phyloP scores from a whole-genome alignment of 2,888 invertebrate species.

The Dioctria rufipes region DNA sequence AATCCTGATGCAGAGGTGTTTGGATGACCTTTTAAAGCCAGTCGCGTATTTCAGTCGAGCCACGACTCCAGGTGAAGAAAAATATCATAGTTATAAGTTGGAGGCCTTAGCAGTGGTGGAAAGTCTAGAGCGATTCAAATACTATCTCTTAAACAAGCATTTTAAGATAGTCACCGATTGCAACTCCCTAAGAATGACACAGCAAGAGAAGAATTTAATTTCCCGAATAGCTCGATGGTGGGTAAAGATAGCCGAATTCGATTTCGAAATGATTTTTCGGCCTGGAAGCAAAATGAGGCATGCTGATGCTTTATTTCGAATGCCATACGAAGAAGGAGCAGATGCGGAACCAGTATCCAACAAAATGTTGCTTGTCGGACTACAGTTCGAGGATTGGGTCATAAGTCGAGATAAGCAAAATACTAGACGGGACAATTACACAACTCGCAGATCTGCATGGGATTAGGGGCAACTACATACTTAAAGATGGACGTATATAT shows the following conservation, averaged over 20 bases:
- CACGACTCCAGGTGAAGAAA: constrained; percentile 64
- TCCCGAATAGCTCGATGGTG: constrained; percentile 64
- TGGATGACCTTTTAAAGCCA: constrained; percentile 58
- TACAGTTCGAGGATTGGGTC: constrained; percentile 18
- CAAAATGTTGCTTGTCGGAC: background rate
- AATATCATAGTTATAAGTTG: constrained; percentile 67
- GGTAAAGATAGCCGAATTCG: constrained; percentile 60
- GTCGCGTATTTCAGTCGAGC: constrained; percentile 65
- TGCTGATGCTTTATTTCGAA: constrained; percentile 64
- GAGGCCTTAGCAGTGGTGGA: constrained; percentile 66
- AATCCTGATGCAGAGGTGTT: background rate
- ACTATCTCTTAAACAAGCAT: constrained; percentile 64
- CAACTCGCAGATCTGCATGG: background rate
- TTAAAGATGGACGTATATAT: too few relatives aligned
- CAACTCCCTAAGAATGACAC: constrained; percentile 58
- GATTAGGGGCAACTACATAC: background rate
- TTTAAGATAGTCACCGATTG: too few relatives aligned
- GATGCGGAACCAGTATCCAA: background rate
- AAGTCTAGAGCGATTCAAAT: constrained; percentile 64
- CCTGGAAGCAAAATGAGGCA: constrained; percentile 63
- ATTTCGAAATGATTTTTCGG: constrained; percentile 58
- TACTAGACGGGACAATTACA: background rate
- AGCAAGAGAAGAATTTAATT: constrained; percentile 62
- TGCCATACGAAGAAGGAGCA: constrained; percentile 43
- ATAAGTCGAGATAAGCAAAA: background rate